Conservation (phyloP, 2,113 vertebrate species). For the Ctenomys sociabilis region DNA sequence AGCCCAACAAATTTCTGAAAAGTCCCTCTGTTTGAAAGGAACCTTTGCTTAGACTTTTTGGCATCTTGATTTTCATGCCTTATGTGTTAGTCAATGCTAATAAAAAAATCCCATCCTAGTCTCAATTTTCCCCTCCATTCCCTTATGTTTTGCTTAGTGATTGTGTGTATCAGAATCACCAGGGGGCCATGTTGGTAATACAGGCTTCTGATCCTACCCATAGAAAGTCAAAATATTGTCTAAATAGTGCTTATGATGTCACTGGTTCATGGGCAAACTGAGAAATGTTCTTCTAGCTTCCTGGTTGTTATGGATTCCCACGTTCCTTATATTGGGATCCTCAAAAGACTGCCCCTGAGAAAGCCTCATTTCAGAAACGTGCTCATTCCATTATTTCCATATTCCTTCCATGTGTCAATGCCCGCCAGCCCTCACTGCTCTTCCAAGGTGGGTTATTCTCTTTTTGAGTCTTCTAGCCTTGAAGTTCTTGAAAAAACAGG, state of each 20-base stretch:
- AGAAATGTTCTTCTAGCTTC: background rate
- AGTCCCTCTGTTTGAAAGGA: background rate
- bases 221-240: background rate
- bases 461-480: background rate
- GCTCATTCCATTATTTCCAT: background rate
- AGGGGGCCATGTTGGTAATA: background rate
- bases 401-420: background rate
- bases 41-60: background rate
- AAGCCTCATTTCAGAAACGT: background rate
- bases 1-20: background rate
- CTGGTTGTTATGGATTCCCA: background rate
- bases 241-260: background rate
- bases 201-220: no score
- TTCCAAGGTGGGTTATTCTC: background rate
- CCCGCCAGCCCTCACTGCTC: background rate
- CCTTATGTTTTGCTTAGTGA: background rate
- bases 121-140: background rate
- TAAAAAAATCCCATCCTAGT: background rate
- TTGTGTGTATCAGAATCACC: background rate
- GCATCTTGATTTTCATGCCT: background rate
- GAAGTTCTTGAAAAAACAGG: background rate
- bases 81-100: background rate
- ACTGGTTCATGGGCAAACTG: background rate
- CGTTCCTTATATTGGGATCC: background rate
- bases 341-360: background rate